These are phyloP conservation scores for Bhutanitis thaidina DNA, from an alignment of 2,888 invertebrate genomes.

Conservation along the genomic window DNA sequence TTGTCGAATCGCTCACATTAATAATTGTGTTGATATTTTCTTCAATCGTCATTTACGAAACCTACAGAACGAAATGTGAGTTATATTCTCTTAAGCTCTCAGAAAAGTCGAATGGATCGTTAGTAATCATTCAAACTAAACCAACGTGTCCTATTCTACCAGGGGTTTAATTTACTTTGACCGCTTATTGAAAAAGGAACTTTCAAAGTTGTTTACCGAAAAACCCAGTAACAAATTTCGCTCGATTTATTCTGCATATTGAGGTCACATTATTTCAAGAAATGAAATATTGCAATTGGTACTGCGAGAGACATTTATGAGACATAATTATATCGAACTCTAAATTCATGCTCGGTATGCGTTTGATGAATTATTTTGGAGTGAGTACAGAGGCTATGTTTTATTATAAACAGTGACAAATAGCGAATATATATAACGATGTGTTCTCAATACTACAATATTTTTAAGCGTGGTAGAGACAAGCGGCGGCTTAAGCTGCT, in stretches of 20 bases:
- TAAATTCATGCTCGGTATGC: background rate
- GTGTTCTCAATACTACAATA: background rate
- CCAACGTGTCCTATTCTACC: no score
- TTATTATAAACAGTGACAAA: constrained; percentile 2
- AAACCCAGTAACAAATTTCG: constrained; percentile 3
- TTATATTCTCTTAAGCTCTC: no score
- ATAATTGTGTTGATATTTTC: no score
- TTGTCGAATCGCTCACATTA: no score
- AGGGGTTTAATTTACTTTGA: no score
- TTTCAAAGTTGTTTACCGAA: constrained; percentile 4
- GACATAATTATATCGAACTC: background rate
- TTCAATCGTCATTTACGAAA: no score
- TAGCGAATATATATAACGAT: background rate
- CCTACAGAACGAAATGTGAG: no score
- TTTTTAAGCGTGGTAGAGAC: no score
- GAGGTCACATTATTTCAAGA: constrained; percentile 12
- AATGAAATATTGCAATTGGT: background rate
- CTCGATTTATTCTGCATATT: background rate
- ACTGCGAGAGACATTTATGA: background rate
- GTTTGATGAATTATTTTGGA: constrained; percentile 3
- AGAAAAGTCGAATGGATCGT: no score
- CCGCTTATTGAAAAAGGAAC: background rate
- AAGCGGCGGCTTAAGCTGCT: no score
- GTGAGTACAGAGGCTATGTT: background rate
- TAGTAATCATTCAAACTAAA: no score